These are phyloP conservation scores for Corydoras maculifer DNA, from an alignment of 2,113 vertebrate genomes.

Conservation along the genomic window DNA sequence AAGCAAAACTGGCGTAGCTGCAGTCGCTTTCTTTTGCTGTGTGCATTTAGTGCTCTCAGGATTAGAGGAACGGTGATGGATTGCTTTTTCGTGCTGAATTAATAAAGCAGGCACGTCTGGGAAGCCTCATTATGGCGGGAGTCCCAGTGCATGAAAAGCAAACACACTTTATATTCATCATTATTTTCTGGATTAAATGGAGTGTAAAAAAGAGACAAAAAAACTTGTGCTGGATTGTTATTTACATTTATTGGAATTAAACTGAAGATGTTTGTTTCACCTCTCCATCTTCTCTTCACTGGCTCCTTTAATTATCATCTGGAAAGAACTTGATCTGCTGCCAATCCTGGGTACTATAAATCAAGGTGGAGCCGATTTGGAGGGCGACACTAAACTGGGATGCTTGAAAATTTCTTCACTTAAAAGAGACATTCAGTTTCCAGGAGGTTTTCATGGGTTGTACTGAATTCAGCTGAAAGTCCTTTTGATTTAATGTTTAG, in stretches of 20 bases:
- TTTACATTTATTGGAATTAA: conserved; percentile 61
- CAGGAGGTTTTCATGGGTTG: no score
- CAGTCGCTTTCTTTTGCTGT: conserved; percentile 15
- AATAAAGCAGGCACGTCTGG: conserved; percentile 58
- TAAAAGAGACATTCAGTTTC: no score
- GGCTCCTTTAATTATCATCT: conserved; percentile 54
- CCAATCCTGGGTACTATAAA: conserved; percentile 53
- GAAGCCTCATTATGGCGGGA: conserved; percentile 51
- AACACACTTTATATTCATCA: conserved; percentile 69
- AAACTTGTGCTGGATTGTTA: conserved; percentile 49
- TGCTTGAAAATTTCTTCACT: conserved; percentile 4
- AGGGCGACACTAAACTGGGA: conserved; percentile 50
- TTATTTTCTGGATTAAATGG: conserved; percentile 51
- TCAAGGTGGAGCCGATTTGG: conserved; percentile 43
- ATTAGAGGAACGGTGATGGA: conserved; percentile 54
- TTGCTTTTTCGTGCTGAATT: conserved; percentile 60
- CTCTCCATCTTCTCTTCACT: conserved; percentile 44
- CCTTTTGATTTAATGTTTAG: no score
- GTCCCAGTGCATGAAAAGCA: conserved; percentile 51
- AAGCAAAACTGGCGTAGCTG: neutral
- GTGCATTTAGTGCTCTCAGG: conserved; percentile 36
- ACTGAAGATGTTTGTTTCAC: conserved; percentile 61
- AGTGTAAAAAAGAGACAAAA: conserved; percentile 49
- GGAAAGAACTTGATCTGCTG: conserved; percentile 42
- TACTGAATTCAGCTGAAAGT: no score